Conservation (phyloP, 2,888 invertebrate genomes). For the Xestia ashworthii region DNA sequence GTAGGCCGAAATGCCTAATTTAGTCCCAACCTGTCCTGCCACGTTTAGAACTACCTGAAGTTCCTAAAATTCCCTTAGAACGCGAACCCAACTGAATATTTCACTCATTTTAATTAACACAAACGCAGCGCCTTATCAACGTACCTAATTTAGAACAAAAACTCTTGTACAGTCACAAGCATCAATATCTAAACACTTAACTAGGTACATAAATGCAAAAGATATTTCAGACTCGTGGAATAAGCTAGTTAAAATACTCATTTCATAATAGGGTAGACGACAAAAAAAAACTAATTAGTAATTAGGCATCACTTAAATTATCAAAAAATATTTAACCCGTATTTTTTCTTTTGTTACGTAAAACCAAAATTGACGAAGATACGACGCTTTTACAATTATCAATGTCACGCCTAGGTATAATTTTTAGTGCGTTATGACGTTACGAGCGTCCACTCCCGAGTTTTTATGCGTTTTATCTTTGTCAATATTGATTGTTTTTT, state of each 20-base stretch:
- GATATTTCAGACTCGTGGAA: neutral
- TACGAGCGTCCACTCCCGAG: too few relatives aligned
- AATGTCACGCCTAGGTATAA: too few relatives aligned
- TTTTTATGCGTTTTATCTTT: too few relatives aligned
- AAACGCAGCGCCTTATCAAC: neutral
- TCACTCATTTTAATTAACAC: slow-evolving; percentile 44
- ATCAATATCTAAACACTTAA: neutral
- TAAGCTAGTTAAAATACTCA: neutral
- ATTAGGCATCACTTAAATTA: too few relatives aligned
- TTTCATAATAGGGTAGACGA: neutral
- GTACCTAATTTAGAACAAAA: slow-evolving; percentile 34
- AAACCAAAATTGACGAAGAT: too few relatives aligned
- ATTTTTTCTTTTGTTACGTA: too few relatives aligned
- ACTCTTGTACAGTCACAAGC: neutral
- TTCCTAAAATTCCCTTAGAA: slow-evolving; percentile 1
- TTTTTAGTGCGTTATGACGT: too few relatives aligned
- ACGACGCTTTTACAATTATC: too few relatives aligned
- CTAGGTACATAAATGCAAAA: neutral
- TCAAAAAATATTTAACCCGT: too few relatives aligned
- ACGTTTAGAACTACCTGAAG: neutral
- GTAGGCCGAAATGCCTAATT: neutral
- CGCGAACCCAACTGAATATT: slow-evolving; percentile 39
- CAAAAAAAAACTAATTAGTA: too few relatives aligned
- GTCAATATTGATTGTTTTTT: too few relatives aligned
- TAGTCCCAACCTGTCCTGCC: neutral